Evolutionary conservation across 2,888 invertebrate genomes (phyloP), one percentile per base, ranked within the genome.

Genomic region (Drosophila tripunctata): DNA sequence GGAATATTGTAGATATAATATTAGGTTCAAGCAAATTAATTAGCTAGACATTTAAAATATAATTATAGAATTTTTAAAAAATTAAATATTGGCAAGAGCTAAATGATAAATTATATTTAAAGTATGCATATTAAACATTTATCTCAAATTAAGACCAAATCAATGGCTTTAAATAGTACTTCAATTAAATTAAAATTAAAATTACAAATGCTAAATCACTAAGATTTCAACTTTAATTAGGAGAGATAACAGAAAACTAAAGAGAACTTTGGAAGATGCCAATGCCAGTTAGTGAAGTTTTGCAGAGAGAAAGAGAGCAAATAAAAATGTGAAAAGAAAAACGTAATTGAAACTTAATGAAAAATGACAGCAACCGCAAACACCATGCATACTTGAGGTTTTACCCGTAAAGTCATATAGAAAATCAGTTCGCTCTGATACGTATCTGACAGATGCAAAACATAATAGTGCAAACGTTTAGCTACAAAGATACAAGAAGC

Each of bases 301-400:
- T 43, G 51, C 27, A n/a, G 36, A 45, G 22, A 31, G 17, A 41
- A 48, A 35, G 17, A 8, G 31, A 10, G 31, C 4, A 51, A 36
- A 38, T 48, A 45, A 60, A 57, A 45, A 55, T 52, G 65, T 55
- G 51, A 51, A 65, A 75, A 72, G 60, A 58, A 47, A 12, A 47
- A 56, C 77, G 75, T 81, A 81, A 81, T 87, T 87, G 87, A 81
- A 81, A 84, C 87, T 80, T 81, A 81, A 81, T 84, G 81, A 78
- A 75, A 58, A 67, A 67, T 65, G 57, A 55, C 70, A 66, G 60
- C 52, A 52, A 54, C 60, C 60, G 19, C 62, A 61, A n/a, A 50
- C 56, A 24, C 33, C 62, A 62, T 65, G 78, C 63, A 85, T 85
- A 75, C 61, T 70, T 75, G 58, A 41, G 78, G 62, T 45, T 21